Evolutionary conservation across 2,797 vertebrate species (phyloP).

Genomic region (Muscicapa striata): DNA sequence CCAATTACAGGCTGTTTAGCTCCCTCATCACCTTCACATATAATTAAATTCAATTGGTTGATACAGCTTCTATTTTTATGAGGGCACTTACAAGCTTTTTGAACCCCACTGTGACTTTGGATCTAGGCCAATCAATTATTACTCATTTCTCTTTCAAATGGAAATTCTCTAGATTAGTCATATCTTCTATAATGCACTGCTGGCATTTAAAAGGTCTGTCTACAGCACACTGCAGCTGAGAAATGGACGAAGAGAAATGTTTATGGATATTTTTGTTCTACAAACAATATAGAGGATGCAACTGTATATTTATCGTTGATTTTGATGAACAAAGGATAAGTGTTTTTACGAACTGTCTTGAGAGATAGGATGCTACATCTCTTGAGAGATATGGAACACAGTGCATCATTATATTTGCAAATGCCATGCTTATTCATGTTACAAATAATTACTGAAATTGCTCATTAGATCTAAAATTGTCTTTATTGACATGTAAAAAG

Average conservation of each 20-base stretch:
- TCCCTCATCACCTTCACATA: slow-evolving; percentile 84
- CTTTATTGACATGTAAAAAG: background rate
- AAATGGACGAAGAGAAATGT: background rate
- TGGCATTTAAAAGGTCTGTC: slow-evolving; percentile 40
- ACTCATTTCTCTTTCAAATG: slow-evolving; percentile 83
- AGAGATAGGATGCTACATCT: background rate
- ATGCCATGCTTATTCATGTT: background rate
- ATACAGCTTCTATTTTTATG: slow-evolving; percentile 84
- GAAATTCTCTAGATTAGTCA: slow-evolving; percentile 75
- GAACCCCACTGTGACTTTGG: slow-evolving; percentile 82
- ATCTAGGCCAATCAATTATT: slow-evolving; percentile 80
- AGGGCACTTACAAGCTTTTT: slow-evolving; percentile 82
- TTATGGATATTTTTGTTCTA: background rate
- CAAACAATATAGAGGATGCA: background rate
- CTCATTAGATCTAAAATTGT: slow-evolving; percentile 11
- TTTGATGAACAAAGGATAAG: background rate
- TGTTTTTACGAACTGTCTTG: background rate
- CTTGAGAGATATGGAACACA: background rate
- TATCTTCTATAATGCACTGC: slow-evolving; percentile 65
- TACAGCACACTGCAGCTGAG: slow-evolving; percentile 7
- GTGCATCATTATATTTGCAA: background rate
- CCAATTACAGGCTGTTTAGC: slow-evolving; percentile 83
- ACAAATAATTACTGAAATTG: background rate
- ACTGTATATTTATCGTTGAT: background rate
- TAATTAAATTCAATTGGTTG: slow-evolving; percentile 86